Base-by-base conservation (phyloP, 2,888 invertebrate species). In the Andrena camellia region DNA sequence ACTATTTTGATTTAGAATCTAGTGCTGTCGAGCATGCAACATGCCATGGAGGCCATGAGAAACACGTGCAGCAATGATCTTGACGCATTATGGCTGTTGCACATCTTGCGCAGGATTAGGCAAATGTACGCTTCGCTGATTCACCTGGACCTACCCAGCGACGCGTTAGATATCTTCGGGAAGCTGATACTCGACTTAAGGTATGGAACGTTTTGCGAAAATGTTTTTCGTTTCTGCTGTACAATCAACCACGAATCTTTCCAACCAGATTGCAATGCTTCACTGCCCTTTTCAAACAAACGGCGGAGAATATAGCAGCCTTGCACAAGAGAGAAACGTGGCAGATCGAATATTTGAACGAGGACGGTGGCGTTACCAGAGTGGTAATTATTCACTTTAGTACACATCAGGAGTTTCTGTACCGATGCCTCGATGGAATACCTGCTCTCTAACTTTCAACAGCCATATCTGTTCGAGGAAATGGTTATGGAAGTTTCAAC, bases 151-250 rank as follows among this genome's bases (percentile, higher is more conserved):
- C 95, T 99, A 78, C 98, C 98, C 0, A 97, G 96, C 73, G 98
- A 99, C 94, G 98, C 98, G 4, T 95, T 98, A 72, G 97, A 97
- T 89, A 96, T 98, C 80, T 96, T 99, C 69, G 97, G 97, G 90
- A 96, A 96, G 86, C 96, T 99, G 60, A 97, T 98, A 86, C 97
- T 98, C 93, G 98, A 99, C 93, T 96, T 99, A 90, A 96, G 98
- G 94, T 94, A 88, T 4, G 2, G 48, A n/a, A 20, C 35, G 26
- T 57, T 20, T 0, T 8, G 10, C 42, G 8, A 63, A 26, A 4
- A 17, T 42, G n/a, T 42, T 52, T 0, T 33, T 31, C 69, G 50
- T 10, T 79, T 69, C 29, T 35, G 3, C n/a, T 13, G 20, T 60
- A 60, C 74, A 5, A 62, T 60, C 31, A 69, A 35, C 8, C 72